phyloP scores from a whole-genome alignment of 1,140 invertebrate genomes.

The Rhagoletis zephyria region DNA sequence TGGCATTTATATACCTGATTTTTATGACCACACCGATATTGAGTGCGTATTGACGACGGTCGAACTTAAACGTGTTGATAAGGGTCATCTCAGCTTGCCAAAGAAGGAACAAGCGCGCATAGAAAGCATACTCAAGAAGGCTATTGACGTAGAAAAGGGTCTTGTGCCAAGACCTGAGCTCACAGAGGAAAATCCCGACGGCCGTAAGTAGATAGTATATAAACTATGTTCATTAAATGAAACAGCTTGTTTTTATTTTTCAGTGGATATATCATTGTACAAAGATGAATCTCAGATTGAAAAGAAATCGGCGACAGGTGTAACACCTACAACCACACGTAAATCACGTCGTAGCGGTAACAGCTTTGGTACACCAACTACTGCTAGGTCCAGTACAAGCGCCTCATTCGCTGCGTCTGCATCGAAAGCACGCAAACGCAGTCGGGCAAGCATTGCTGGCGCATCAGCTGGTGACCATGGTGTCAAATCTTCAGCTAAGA shows the following conservation, averaged over 20 bases:
- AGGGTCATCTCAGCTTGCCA: slow-evolving; percentile 79
- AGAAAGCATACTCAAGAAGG: slow-evolving; percentile 87
- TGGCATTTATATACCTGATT: slow-evolving; percentile 87
- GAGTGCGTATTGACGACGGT: slow-evolving; percentile 91
- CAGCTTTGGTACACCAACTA: slow-evolving; percentile 11
- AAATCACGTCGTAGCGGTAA: slow-evolving; percentile 46
- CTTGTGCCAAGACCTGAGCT: slow-evolving; percentile 77
- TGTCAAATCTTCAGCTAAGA: slow-evolving; percentile 54
- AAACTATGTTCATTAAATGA: no score
- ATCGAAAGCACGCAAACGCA: slow-evolving; percentile 44
- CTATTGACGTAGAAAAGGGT: slow-evolving; percentile 86
- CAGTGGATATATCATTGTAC: slow-evolving; percentile 86
- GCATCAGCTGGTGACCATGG: neutral
- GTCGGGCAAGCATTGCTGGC: neutral
- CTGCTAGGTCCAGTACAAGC: neutral
- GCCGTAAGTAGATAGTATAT: slow-evolving; percentile 77
- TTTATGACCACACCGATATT: slow-evolving; percentile 90
- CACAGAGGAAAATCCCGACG: slow-evolving; percentile 89
- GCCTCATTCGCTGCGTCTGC: neutral
- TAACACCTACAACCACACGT: slow-evolving; percentile 24
- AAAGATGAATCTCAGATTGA: slow-evolving; percentile 86
- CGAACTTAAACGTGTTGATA: slow-evolving; percentile 82
- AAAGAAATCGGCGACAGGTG: slow-evolving; percentile 55
- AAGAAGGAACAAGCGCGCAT: slow-evolving; percentile 83
- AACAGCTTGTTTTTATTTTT: slow-evolving; percentile 63